Evolutionary conservation across 2,113 vertebrate species (phyloP).

Genomic region (Arenaria interpres): DNA sequence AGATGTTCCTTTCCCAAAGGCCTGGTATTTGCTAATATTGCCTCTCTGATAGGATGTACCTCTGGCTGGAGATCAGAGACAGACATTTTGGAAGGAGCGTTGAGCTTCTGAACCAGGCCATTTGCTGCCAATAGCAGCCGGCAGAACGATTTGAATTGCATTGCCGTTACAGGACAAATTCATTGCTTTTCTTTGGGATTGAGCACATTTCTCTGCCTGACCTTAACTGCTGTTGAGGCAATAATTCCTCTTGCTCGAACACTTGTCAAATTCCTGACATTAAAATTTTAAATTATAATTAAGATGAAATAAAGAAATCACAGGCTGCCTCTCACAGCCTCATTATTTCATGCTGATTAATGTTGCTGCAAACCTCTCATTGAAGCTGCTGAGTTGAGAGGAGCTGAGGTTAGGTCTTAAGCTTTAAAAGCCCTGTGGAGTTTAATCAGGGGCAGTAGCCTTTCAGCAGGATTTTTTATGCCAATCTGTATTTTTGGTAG

Average conservation of each 20-base stretch:
- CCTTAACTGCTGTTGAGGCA: slow-evolving; percentile 4
- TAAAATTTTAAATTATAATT: slow-evolving; percentile 62
- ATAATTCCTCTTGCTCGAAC: slow-evolving; percentile 32
- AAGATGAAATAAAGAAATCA: slow-evolving; percentile 53
- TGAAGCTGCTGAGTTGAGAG: background rate
- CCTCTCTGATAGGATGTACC: background rate
- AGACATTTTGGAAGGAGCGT: fast-evolving
- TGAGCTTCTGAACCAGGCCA: background rate
- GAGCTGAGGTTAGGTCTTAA: background rate
- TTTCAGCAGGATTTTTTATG: background rate
- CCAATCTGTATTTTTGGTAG: background rate
- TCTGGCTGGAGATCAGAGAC: background rate
- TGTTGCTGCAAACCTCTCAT: background rate
- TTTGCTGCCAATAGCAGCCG: background rate
- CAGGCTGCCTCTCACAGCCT: background rate
- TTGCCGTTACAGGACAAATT: background rate
- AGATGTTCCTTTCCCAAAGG: background rate
- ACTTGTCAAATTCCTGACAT: slow-evolving; percentile 43
- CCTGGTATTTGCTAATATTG: background rate
- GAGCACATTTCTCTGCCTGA: slow-evolving; percentile 14
- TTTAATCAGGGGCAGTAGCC: background rate
- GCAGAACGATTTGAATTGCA: background rate
- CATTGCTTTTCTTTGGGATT: background rate
- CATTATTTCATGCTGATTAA: slow-evolving; percentile 56
- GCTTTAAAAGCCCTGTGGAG: slow-evolving; percentile 10